Conservation (phyloP, 2,888 invertebrate genomes). For the Blera fallax region DNA sequence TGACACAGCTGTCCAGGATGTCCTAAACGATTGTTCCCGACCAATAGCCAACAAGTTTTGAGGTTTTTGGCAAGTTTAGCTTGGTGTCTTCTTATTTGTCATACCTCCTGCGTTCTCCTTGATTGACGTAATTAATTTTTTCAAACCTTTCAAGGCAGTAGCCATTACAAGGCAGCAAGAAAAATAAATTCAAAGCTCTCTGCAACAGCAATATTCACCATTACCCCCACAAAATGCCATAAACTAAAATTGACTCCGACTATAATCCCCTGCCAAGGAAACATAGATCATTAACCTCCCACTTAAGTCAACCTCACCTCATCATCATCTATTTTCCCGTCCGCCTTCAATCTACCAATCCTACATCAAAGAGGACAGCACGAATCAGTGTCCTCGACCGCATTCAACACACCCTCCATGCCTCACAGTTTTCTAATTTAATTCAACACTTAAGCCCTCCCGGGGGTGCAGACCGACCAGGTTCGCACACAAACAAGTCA, state of each 20-base stretch:
- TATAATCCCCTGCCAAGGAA: background rate
- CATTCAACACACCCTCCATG: constrained; percentile 12
- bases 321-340: background rate
- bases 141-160: no score
- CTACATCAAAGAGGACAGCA: constrained; percentile 6
- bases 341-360: background rate
- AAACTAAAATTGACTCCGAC: background rate
- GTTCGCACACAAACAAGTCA: constrained; percentile 20
- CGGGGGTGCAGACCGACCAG: background rate
- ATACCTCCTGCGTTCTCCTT: no score
- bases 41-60: no score
- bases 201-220: no score
- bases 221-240: background rate
- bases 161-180: no score
- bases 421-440: constrained; percentile 17
- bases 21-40: no score
- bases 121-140: no score
- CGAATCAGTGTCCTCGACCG: constrained; percentile 26
- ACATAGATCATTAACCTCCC: background rate
- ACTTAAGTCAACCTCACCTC: background rate
- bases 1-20: no score
- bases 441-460: constrained; percentile 36
- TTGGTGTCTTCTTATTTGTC: no score
- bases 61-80: no score
- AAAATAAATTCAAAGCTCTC: no score